Evolutionary conservation across 1,140 invertebrate genomes (phyloP).

Genomic region (Musca domestica): DNA sequence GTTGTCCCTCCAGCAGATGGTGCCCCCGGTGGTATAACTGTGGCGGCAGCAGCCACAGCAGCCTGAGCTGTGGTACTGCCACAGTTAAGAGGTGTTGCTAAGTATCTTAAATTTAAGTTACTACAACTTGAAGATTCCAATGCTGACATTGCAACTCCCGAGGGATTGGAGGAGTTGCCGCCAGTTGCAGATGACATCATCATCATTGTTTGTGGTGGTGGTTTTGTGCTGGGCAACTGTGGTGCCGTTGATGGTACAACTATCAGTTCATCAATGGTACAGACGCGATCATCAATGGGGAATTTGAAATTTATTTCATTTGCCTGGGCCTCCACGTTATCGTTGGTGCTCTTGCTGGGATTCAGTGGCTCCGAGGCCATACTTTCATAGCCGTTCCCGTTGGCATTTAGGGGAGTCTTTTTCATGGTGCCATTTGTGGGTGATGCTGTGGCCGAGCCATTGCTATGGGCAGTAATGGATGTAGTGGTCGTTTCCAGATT

Average conservation of each 20-base stretch:
- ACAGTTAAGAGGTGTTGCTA: constrained; percentile 31
- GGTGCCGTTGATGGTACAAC: constrained; percentile 43
- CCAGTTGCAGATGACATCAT: background rate
- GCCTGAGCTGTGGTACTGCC: constrained; percentile 37
- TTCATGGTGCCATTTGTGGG: constrained; percentile 36
- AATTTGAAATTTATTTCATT: constrained; percentile 54
- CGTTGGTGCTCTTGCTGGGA: constrained; percentile 25
- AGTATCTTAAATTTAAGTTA: background rate
- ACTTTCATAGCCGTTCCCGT: background rate
- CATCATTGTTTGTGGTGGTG: background rate
- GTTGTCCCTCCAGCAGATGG: constrained; percentile 31
- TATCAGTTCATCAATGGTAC: constrained; percentile 51
- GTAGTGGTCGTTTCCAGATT: constrained; percentile 39
- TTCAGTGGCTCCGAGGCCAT: constrained; percentile 27
- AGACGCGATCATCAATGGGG: constrained; percentile 52
- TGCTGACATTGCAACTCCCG: background rate
- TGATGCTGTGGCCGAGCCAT: constrained; percentile 26
- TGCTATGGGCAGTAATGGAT: constrained; percentile 36
- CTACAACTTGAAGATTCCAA: background rate
- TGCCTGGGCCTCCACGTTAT: constrained; percentile 21
- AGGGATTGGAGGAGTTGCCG: background rate
- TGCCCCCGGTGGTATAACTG: constrained; percentile 45
- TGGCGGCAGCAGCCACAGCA: constrained; percentile 46
- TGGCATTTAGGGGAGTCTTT: constrained; percentile 25
- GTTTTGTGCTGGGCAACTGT: constrained; percentile 20